Evolutionary conservation across 2,888 invertebrate species (phyloP), one percentile per base, ranked within the genome.

Genomic region (Andrena minutula): DNA sequence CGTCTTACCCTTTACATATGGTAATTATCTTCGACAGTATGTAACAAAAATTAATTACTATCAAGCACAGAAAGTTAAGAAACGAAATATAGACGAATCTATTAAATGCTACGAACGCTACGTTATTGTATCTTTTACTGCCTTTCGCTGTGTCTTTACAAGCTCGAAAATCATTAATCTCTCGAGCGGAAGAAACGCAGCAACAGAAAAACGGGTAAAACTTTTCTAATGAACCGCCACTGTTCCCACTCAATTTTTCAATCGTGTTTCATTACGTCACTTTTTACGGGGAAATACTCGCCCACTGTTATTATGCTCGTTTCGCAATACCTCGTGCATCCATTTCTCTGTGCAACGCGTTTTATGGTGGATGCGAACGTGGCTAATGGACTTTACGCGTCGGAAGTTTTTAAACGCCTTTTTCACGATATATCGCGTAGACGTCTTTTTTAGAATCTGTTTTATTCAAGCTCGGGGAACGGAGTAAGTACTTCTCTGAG

Each of bases 201-300:
- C 8, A 49, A 58, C 23, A 8, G 64, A 28, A 64, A 64, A 35
- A 10, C 30, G 23, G 6, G 63, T 35, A 10, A 28, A 77, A 79
- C 70, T 70, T 79, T 65, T 51, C 69, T 65, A 77, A 77, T 60
- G 56, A 64, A 65, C 69, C 47, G 64, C 41, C 58, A 49, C 64
- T 23, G 23, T 47, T 53, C 64, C 35, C 51, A 3, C 49, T 70
- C 64, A 49, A 64, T 69, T 77, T 51, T 51, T 58, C 56, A 76
- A 64, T 77, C 69, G 58, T 20, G 16, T 78, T 78, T 70, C 78
- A 78, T 79, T 77, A 51, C 51, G 79, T 30, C 77, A 77, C 78
- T 79, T 79, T 70, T 69, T 77, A 65, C 78, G 70, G 65, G n/a
- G 32, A n/a, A 28, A 64, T 77, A 49, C n/a, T 32, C 41, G 41